A percentile compares a stretch with the other conserved stretches of the same genome.
These are phyloP conservation scores for Sipunculus nudus DNA, from an alignment of 2,888 invertebrate genomes.

Conservation along the genomic window DNA sequence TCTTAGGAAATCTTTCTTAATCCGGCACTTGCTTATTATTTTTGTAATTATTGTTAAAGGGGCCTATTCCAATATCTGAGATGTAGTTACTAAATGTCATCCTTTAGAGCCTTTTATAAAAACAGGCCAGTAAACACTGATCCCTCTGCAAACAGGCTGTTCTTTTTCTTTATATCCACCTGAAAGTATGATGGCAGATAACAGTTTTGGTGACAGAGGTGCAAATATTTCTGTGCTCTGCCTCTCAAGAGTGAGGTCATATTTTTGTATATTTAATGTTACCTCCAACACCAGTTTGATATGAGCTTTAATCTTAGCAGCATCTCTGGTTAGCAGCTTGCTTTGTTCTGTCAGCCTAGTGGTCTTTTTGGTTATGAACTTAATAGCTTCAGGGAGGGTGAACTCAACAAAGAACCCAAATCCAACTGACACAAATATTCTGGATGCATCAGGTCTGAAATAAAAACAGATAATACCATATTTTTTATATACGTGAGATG, in stretches of 20 bases:
- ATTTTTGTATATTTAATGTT: too few relatives aligned
- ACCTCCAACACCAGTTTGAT: conserved; percentile 81
- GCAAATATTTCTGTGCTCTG: not conserved
- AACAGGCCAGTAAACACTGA: too few relatives aligned
- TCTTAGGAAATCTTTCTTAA: too few relatives aligned
- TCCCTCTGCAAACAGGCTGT: too few relatives aligned
- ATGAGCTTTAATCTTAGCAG: conserved; percentile 78
- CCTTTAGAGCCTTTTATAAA: too few relatives aligned
- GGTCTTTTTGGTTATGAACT: conserved; percentile 77
- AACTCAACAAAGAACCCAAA: conserved; percentile 81
- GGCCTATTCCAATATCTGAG: too few relatives aligned
- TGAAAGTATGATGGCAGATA: not conserved
- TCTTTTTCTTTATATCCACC: too few relatives aligned
- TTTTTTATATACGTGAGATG: not conserved
- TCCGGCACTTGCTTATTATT: too few relatives aligned
- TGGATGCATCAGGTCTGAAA: conserved; percentile 71
- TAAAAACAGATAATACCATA: not conserved
- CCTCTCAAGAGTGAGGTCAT: too few relatives aligned
- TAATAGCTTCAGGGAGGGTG: conserved; percentile 76
- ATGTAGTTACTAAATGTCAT: too few relatives aligned
- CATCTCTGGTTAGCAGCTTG: conserved; percentile 74
- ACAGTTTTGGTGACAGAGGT: not conserved
- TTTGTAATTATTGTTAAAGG: too few relatives aligned
- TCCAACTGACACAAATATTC: conserved; percentile 79
- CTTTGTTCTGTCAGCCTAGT: conserved; percentile 74